phyloP scores from a whole-genome alignment of 2,113 vertebrate genomes.

The Mesoclemmys tuberculata region DNA sequence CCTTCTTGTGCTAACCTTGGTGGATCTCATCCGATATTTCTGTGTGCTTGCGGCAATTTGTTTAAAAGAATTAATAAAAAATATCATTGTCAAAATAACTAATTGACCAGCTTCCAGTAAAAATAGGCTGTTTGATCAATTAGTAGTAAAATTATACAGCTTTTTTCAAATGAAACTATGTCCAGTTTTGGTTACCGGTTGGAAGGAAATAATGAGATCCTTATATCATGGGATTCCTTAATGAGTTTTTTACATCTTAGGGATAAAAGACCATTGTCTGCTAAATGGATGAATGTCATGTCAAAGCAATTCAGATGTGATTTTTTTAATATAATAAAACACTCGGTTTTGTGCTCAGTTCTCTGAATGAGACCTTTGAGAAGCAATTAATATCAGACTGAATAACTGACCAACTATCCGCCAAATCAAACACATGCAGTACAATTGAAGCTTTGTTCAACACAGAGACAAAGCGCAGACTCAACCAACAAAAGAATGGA shows the following conservation, averaged over 20 bases:
- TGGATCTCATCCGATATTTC: not conserved
- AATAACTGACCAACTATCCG: conserved; percentile 62
- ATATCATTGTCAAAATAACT: not conserved
- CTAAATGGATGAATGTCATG: conserved; percentile 25
- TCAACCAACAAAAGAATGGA: conserved; percentile 34
- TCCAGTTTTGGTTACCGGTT: not conserved
- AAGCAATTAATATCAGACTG: conserved; percentile 68
- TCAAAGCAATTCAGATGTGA: conserved; percentile 48
- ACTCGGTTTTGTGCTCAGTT: conserved; percentile 52
- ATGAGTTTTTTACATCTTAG: conserved; percentile 30
- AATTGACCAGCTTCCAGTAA: fast-evolving
- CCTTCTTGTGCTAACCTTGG: not conserved
- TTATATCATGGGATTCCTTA: conserved; percentile 37
- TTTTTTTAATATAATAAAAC: conserved; percentile 53
- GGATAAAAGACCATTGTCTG: conserved; percentile 32
- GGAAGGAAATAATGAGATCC: conserved; percentile 45
- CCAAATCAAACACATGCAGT: conserved; percentile 55
- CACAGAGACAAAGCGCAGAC: conserved; percentile 17
- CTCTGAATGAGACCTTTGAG: conserved; percentile 58
- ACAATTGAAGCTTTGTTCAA: conserved; percentile 57
- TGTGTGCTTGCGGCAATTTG: not conserved
- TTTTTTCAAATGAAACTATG: not conserved
- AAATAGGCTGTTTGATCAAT: not conserved
- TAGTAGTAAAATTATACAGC: not conserved
- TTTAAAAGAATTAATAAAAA: not conserved